Evolutionary conservation across 2,888 invertebrate species (phyloP).

Genomic region (Alsophila aescularia): DNA sequence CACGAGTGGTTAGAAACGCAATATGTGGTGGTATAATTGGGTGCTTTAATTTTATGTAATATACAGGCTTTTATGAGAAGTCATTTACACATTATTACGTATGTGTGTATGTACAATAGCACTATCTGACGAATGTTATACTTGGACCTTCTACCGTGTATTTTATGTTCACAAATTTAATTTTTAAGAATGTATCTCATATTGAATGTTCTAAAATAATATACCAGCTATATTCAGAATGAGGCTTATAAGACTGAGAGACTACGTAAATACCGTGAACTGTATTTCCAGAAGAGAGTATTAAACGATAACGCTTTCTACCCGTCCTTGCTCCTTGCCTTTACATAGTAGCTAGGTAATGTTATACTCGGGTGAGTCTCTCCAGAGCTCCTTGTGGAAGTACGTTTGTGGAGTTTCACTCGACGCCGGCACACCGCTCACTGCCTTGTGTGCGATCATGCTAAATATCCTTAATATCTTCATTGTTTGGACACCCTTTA

Average conservation of each 20-base stretch:
- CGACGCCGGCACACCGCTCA: conserved; percentile 36
- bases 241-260: conserved; percentile 81
- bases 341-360: conserved; percentile 80
- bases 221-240: conserved; percentile 66
- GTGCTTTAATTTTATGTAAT: conserved; percentile 78
- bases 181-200: conserved; percentile 37
- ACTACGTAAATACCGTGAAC: conserved; percentile 79
- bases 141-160: conserved; percentile 34
- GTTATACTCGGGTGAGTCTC: conserved; percentile 60
- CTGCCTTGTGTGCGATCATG: conserved; percentile 37
- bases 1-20: conserved; percentile 61
- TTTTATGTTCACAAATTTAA: conserved; percentile 22
- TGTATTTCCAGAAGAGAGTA: conserved; percentile 75
- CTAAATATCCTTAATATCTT: conserved; percentile 1
- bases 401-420: conserved; percentile 61
- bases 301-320: conserved; percentile 79
- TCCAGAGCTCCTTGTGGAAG: conserved; percentile 66
- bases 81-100: conserved; percentile 59
- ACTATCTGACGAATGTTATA: conserved; percentile 56
- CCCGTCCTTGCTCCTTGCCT: conserved; percentile 84
- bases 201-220: conserved; percentile 48
- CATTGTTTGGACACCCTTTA: conserved; percentile 4
- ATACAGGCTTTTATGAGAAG: conserved; percentile 62
- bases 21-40: conserved; percentile 71
- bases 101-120: conserved; percentile 59